These are phyloP conservation scores for Gastracanthus pulcherrimus DNA, from an alignment of 2,888 invertebrate species.

Conservation along the genomic window DNA sequence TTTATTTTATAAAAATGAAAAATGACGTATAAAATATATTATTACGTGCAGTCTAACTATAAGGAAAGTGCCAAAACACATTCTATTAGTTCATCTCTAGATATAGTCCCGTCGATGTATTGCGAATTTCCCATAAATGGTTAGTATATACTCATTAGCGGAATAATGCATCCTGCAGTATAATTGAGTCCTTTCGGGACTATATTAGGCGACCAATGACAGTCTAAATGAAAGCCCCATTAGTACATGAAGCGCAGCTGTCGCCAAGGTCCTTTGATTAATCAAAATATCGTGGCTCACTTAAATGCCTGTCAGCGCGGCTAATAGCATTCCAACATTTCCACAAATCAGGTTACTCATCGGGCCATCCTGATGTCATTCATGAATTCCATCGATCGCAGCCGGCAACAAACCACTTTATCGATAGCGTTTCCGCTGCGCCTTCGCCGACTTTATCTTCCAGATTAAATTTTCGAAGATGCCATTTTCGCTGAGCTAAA, in stretches of 20 bases:
- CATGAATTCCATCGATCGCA: conserved; percentile 39
- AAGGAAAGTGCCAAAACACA: too few relatives aligned
- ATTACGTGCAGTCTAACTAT: too few relatives aligned
- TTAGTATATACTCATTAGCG: background rate
- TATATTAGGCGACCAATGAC: conserved; percentile 17
- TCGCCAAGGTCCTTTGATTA: conserved; percentile 45
- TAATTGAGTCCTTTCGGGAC: background rate
- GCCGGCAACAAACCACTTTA: conserved; percentile 18
- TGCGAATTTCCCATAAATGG: background rate
- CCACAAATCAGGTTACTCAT: conserved; percentile 36
- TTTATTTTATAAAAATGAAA: too few relatives aligned
- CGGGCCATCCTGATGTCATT: conserved; percentile 26
- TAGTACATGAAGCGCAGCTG: conserved; percentile 15
- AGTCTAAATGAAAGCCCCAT: conserved; percentile 31
- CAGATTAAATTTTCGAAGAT: background rate
- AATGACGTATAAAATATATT: too few relatives aligned
- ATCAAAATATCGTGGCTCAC: conserved; percentile 50
- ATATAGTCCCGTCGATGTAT: background rate
- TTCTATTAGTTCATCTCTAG: too few relatives aligned
- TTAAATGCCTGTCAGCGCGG: conserved; percentile 46
- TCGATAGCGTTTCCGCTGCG: background rate
- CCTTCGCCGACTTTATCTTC: background rate
- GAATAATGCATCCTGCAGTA: background rate
- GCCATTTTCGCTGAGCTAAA: background rate
- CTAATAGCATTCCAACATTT: conserved; percentile 25